Evolutionary conservation across 2,888 invertebrate species (phyloP).

Genomic region (Siphlonurus alternatus): DNA sequence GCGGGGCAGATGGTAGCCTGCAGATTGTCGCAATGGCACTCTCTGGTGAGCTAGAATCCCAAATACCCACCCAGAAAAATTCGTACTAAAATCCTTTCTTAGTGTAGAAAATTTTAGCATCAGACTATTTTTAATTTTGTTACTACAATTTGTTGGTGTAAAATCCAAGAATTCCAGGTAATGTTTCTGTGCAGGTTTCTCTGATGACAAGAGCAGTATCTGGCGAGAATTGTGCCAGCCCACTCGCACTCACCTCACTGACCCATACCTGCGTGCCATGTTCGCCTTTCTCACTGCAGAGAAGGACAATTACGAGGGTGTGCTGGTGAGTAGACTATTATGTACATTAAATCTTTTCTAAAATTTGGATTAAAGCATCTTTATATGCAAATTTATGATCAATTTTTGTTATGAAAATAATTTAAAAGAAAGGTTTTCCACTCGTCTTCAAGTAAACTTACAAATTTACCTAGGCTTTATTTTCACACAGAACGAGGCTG

Average conservation of each 20-base stretch:
- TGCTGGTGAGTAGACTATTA: conserved; percentile 42
- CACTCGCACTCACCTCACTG: conserved; percentile 60
- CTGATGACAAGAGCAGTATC: conserved; percentile 62
- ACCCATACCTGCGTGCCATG: conserved; percentile 79
- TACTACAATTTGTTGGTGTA: too few relatives aligned
- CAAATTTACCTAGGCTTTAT: conserved; percentile 10
- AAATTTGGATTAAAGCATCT: too few relatives aligned
- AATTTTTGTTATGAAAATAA: not conserved
- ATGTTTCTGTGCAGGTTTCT: conserved; percentile 58
- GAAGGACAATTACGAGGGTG: conserved; percentile 53
- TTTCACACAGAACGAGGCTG: conserved; percentile 59
- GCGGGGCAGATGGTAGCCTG: conserved; percentile 26
- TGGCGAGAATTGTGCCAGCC: conserved; percentile 60
- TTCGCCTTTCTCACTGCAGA: conserved; percentile 80
- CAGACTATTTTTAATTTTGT: too few relatives aligned
- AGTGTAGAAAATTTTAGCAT: too few relatives aligned
- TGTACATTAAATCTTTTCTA: too few relatives aligned
- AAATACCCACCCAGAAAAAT: too few relatives aligned
- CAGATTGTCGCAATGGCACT: conserved; percentile 62
- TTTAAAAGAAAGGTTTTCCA: not conserved
- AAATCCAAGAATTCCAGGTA: too few relatives aligned
- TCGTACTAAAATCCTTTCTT: too few relatives aligned
- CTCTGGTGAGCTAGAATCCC: conserved; percentile 27
- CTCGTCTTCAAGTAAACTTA: conserved; percentile 6
- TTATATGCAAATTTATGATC: too few relatives aligned